A percentile compares a stretch with the other conserved stretches of the same genome.
phyloP scores from a whole-genome alignment of 2,888 invertebrate genomes.

The Pinctada fucata region DNA sequence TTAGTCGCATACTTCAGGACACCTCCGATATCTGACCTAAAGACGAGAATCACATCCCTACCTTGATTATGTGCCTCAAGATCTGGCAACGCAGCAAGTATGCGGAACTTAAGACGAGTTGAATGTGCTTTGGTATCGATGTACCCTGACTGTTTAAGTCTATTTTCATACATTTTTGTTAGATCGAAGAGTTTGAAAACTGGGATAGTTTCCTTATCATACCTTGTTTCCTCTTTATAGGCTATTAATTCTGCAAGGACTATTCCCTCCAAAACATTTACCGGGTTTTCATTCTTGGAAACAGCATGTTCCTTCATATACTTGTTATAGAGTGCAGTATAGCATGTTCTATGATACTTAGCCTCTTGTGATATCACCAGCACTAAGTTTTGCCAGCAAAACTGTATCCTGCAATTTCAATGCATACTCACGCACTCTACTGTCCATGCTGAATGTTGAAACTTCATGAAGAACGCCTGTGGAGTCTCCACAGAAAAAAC shows the following conservation, averaged over 20 bases:
- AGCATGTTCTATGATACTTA: slow-evolving; percentile 1
- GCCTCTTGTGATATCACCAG: slow-evolving; percentile 2
- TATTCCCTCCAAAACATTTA: too few species aligned
- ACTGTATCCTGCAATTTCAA: slow-evolving; percentile 4
- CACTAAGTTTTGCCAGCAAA: not conserved
- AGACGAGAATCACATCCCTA: too few species aligned
- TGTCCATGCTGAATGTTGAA: slow-evolving; percentile 1
- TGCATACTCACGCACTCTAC: not conserved
- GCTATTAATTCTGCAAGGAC: too few species aligned
- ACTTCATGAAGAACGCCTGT: not conserved
- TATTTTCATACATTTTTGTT: too few species aligned
- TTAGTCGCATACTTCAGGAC: too few species aligned
- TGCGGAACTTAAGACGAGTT: slow-evolving; percentile 23
- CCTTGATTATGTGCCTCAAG: slow-evolving; percentile 24
- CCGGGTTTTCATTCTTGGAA: too few species aligned
- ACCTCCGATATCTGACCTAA: slow-evolving; percentile 18
- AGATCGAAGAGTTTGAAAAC: too few species aligned
- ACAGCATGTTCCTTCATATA: too few species aligned
- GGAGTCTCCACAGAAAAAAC: not conserved
- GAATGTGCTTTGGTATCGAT: too few species aligned
- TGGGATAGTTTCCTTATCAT: too few species aligned
- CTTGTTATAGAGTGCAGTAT: not conserved
- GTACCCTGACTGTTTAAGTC: too few species aligned
- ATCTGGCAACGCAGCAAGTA: slow-evolving; percentile 27
- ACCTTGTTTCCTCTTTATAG: too few species aligned